Evolutionary conservation across 2,888 invertebrate genomes (phyloP), one percentile per base, ranked within the genome.

Genomic region (Adelognathus sp.): DNA sequence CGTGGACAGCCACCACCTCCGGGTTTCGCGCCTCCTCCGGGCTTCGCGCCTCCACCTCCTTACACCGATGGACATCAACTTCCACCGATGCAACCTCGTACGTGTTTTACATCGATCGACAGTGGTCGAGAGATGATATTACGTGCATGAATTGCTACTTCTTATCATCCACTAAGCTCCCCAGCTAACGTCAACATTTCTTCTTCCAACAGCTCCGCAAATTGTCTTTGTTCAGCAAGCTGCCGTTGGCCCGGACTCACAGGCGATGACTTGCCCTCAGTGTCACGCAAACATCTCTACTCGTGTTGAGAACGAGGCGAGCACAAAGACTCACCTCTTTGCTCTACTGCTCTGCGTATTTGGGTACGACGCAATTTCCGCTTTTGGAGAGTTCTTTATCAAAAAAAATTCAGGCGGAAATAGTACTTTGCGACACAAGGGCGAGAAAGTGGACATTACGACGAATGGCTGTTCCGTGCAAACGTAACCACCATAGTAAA

Each of bases 291-390:
- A 86, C 46, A 91, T 93, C 64, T 86, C 88, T 0, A 92, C 93
- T 0, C 81, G 87, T 27, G 87, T 92, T 3, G 89, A 91, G 76
- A 88, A 89, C 1, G 91, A 92, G 82, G 83, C 92, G 1, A 91
- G 91, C 41, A 89, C 90, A 1, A 93, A 92, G 86, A 93, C 93
- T 0, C 93, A 93, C 83, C 74, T 93, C 9, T 91, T 92, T 63
- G 93, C 93, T 1, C 78, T 92, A n/a, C 60, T 92, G 1, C 85
- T 93, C 5, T 93, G 92, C 73, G 24, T 92, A 14, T 84, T 92
- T 56, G 92, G 91, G 93, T 93, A 88, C 88, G 89, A 33, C n/a
- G 50, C 16, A 44, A 52, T 75, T 54, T 41, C 29, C n/a, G n/a
- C n/a, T n/a, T n/a, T n/a, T n/a, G n/a, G n/a, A n/a, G n/a, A n/a